A percentile compares a stretch with the other conserved stretches of the same genome.
Evolutionary conservation across 2,113 vertebrate species (phyloP).

Genomic region (Athene noctua): DNA sequence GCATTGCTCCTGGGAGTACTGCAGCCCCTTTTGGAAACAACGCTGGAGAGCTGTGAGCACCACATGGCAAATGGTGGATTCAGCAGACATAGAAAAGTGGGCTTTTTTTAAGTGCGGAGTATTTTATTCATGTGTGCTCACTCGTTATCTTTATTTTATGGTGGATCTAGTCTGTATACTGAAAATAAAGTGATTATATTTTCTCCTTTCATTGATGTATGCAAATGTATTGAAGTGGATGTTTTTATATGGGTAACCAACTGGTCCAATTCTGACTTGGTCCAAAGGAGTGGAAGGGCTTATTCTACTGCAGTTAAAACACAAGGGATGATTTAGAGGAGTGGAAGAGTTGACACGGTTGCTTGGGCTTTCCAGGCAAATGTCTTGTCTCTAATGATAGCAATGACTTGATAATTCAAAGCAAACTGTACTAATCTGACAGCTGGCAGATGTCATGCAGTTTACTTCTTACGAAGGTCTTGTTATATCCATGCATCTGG

Average conservation of each 20-base stretch:
- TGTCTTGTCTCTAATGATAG: neutral
- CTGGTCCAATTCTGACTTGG: neutral
- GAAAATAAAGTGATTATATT: constrained; percentile 74
- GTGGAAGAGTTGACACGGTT: neutral
- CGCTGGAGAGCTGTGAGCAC: accelerated
- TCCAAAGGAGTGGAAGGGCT: neutral
- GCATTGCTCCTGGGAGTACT: neutral
- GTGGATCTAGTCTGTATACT: constrained; percentile 53
- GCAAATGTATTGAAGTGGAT: neutral
- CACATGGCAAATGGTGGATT: neutral
- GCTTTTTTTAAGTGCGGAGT: constrained; percentile 12
- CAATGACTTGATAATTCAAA: neutral
- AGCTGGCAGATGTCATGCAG: neutral
- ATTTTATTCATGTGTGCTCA: constrained; percentile 63
- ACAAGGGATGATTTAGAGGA: neutral
- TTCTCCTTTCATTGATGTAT: constrained; percentile 19
- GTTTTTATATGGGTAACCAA: neutral
- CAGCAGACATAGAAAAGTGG: neutral
- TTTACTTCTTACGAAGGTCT: neutral
- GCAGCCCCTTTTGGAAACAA: neutral
- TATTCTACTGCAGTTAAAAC: neutral
- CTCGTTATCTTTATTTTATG: constrained; percentile 13
- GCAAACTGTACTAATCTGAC: neutral
- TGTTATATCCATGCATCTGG: accelerated
- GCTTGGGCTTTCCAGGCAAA: neutral